Evolutionary conservation across 2,888 invertebrate genomes (phyloP), one percentile per base, ranked within the genome.

Genomic region (Hipparchia sbordonii): DNA sequence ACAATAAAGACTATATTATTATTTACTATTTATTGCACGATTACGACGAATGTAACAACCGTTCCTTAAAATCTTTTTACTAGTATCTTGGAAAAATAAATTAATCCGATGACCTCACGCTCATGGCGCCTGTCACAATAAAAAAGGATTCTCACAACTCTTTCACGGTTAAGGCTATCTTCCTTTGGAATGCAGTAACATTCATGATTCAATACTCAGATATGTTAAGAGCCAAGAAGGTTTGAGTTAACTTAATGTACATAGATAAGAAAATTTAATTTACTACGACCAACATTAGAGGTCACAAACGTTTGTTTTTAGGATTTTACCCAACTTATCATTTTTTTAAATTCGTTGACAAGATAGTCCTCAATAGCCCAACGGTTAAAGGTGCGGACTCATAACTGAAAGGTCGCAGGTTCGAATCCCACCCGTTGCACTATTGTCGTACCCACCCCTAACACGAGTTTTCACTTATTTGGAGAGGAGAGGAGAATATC

Each of bases 41-140:
- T 23, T 23, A 23, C 1, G 23, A 23, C 1, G 0, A 23, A 23
- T 23, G 33, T 39, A 12, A 39, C 45, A n/a, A 61, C n/a, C 23
- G 7, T 8, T 13, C 8, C 57, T 57, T 23, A 56, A 56, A n/a
- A 6, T 54, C 12, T 56, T 8, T 57, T 7, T 57, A 23, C 6
- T 1, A 6, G 9, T 48, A 23, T 63, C 63, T 51, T 48, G 23
- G 33, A 63, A 63, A 6, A 39, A 12, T 10, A 51, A 23, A 23
- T 63, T 51, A 23, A 51, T 51, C 63, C 51, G 63, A 63, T 63
- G 63, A 63, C 63, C 63, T 63, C 63, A 63, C 23, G 51, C 2
- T 46, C 1, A 61, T 7, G 46, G 51, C 63, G 23, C 10, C 63
- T 61, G 51, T 51, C 63, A 63, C 51, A 23, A 23, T 39, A 61